Base-by-base conservation (phyloP, 2,888 invertebrate genomes). In the Amphipoea lucens region DNA sequence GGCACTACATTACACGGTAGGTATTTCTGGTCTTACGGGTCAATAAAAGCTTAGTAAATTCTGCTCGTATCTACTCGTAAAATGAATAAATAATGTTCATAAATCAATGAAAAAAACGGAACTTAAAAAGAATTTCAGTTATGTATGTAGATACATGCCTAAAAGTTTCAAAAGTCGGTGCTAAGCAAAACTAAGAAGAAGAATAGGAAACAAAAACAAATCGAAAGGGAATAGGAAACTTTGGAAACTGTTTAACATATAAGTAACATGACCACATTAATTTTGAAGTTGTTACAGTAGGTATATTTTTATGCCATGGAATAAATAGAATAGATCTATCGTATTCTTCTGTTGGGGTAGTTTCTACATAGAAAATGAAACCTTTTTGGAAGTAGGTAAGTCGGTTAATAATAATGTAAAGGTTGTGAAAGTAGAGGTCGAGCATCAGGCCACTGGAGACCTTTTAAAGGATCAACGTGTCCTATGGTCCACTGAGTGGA, bases 231-330 rank as follows among this genome's bases (percentile, higher is more conserved):
- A 62, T 40, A 62, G 6, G 12, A n/a, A 29, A 40, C 14, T 68
- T 75, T 23, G 23, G 29, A 68, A 81, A 76, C 80, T 62, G 40
- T n/a, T 83, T 83, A 54, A 45, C 67, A 54, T 68, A 45, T 68
- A n/a, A n/a, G n/a, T n/a, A 54, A 67, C 45, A 82, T 29, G n/a
- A 23, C 12, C 23, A 60, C 36, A 42, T 60, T 42, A 20, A n/a
- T 74, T 75, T 75, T n/a, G 29, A 65, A 40, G 48, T 45, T 40
- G n/a, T 29, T 72, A 74, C 23, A 40, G 11, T 48, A 45, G 42
- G 42, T 74, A 57, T 6, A 51, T 51, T 51, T 42, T 14, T 45
- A 20, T 42, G 23, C 14, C 45, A 72, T 45, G 20, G 45, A 45
- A 40, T 40, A 69, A 20, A 14, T 69, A 23, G 12, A 51, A 42